These are phyloP conservation scores for Melinaea menophilus DNA, from an alignment of 2,888 invertebrate species.

Conservation along the genomic window DNA sequence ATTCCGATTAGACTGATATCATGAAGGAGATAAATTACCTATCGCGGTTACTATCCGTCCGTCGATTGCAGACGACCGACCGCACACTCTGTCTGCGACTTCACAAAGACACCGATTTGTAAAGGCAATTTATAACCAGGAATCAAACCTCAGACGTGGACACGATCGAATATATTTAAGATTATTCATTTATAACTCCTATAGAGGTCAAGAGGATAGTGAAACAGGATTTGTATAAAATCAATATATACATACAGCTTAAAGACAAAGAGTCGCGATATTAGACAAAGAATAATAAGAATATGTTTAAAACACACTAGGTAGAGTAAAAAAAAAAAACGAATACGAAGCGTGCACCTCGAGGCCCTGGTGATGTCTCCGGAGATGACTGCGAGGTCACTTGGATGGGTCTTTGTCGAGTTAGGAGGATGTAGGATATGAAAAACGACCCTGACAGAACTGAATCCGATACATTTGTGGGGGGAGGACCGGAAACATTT, in stretches of 20 bases:
- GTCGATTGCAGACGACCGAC: constrained; percentile 37
- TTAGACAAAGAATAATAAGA: not conserved
- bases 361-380: constrained; percentile 55
- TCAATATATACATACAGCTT: not conserved
- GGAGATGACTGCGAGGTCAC: constrained; percentile 41
- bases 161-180: constrained; percentile 10
- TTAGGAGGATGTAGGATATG: constrained; percentile 65
- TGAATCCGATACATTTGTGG: constrained; percentile 54
- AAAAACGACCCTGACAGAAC: constrained; percentile 48
- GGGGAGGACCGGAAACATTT: constrained; percentile 55
- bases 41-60: constrained; percentile 42
- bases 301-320: constrained; percentile 18
- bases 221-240: not conserved
- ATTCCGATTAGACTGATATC: constrained; percentile 15
- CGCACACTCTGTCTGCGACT: constrained; percentile 21
- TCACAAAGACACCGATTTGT: constrained; percentile 25
- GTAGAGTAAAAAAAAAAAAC: constrained; percentile 2
- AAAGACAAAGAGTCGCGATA: not conserved
- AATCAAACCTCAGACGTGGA: constrained; percentile 9
- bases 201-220: constrained; percentile 4
- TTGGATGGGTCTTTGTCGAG: constrained; percentile 51
- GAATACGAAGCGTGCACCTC: constrained; percentile 33
- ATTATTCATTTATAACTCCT: not conserved
- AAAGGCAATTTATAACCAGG: constrained; percentile 18
- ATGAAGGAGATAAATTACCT: constrained; percentile 22